phyloP scores from a whole-genome alignment of 2,888 invertebrate genomes.

The Epistrophella euchroma region DNA sequence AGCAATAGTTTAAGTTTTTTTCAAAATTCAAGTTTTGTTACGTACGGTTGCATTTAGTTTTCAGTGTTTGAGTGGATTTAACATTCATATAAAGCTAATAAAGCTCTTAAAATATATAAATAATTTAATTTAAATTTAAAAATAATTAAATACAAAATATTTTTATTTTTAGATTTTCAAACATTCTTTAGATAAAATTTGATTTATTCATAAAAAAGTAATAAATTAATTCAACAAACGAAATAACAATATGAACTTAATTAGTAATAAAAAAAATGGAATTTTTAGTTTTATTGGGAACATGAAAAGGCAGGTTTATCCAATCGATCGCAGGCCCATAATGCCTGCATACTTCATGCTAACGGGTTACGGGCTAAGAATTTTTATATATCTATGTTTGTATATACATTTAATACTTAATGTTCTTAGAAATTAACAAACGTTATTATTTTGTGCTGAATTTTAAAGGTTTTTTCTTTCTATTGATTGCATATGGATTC shows the following conservation, averaged over 20 bases:
- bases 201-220: not conserved
- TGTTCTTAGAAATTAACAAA: slow-evolving; percentile 46
- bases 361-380: not conserved
- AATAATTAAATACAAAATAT: too few species aligned
- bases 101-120: too few species aligned
- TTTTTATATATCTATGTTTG: slow-evolving; percentile 1
- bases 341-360: not conserved
- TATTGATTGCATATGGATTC: slow-evolving; percentile 23
- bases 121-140: too few species aligned
- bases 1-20: too few species aligned
- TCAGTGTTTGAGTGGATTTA: too few species aligned
- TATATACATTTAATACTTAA: slow-evolving; percentile 48
- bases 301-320: not conserved
- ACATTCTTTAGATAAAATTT: not conserved
- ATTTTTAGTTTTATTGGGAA: not conserved
- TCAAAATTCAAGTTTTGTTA: too few species aligned
- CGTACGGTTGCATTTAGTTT: too few species aligned
- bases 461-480: slow-evolving; percentile 12
- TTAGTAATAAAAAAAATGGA: not conserved
- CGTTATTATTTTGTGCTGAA: slow-evolving; percentile 58
- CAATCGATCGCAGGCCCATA: not conserved
- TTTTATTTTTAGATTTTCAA: too few species aligned
- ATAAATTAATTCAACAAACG: not conserved
- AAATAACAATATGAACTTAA: not conserved
- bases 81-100: too few species aligned